Percentiles rank a stretch among this genome's conserved stretches.
phyloP scores from a whole-genome alignment of 1,140 invertebrate species.

The Zelostemma sp. region DNA sequence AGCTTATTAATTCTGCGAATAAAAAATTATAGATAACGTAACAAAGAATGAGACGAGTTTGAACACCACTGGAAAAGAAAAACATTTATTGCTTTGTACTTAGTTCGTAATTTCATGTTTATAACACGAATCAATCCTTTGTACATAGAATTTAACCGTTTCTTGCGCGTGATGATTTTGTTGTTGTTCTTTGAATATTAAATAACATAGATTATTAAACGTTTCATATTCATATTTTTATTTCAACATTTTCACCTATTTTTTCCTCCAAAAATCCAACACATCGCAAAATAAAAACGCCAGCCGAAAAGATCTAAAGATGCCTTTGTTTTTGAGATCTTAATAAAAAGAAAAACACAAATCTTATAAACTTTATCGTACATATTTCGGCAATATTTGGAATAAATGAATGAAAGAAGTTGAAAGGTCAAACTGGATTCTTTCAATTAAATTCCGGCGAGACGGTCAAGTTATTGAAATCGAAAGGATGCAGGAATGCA shows the following conservation, averaged over 20 bases:
- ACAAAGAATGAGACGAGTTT: too few species aligned
- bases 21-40: too few species aligned
- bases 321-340: too few species aligned
- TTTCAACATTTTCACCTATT: conserved; percentile 3
- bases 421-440: too few species aligned
- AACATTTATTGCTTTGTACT: conserved; percentile 11
- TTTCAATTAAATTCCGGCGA: too few species aligned
- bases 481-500: conserved; percentile 57
- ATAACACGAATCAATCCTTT: conserved; percentile 26
- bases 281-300: too few species aligned
- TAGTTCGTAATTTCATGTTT: conserved; percentile 13
- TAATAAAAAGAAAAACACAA: too few species aligned
- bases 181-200: conserved; percentile 42
- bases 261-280: too few species aligned
- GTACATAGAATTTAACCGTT: conserved; percentile 41
- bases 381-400: too few species aligned
- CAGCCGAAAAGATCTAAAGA: too few species aligned
- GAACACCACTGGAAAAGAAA: conserved; percentile 32
- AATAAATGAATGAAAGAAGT: too few species aligned
- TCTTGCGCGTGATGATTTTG: conserved; percentile 33
- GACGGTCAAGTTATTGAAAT: conserved; percentile 60
- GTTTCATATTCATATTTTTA: conserved; percentile 34
- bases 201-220: conserved; percentile 46
- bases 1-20: conserved; percentile 15
- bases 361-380: too few species aligned